Evolutionary conservation across 2,113 vertebrate species (phyloP).

Genomic region (Oncorhynchus tshawytscha): DNA sequence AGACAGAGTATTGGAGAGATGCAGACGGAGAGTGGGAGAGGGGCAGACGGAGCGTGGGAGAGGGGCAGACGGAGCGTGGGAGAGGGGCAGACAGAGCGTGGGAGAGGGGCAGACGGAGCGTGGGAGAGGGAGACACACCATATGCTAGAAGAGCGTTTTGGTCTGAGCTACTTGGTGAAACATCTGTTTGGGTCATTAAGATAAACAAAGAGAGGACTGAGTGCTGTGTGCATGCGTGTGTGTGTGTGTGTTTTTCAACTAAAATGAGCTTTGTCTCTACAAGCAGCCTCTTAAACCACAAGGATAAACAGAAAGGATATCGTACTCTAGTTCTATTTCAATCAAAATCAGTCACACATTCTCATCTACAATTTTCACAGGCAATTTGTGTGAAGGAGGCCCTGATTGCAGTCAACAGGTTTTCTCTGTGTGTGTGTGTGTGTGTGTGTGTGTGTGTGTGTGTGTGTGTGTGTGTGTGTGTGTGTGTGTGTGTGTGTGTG

Average conservation of each 20-base stretch:
- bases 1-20: too few relatives aligned
- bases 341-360: constrained; percentile 41
- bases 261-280: too few relatives aligned
- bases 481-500: too few relatives aligned
- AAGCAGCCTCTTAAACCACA: too few relatives aligned
- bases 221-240: neutral
- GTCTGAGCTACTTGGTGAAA: constrained; percentile 1
- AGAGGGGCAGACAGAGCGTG: too few relatives aligned
- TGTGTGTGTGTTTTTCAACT: too few relatives aligned
- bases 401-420: constrained; percentile 56
- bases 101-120: too few relatives aligned
- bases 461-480: too few relatives aligned
- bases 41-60: too few relatives aligned
- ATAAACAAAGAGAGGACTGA: neutral
- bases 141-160: neutral
- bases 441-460: neutral
- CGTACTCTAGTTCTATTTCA: constrained; percentile 17
- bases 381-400: constrained; percentile 26
- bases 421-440: neutral
- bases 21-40: too few relatives aligned
- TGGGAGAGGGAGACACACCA: too few relatives aligned
- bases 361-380: constrained; percentile 29
- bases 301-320: neutral
- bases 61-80: too few relatives aligned
- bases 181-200: constrained; percentile 22